Evolutionary conservation across 2,113 vertebrate genomes (phyloP), one percentile per base, ranked within the genome.

Genomic region (Elachura formosa): DNA sequence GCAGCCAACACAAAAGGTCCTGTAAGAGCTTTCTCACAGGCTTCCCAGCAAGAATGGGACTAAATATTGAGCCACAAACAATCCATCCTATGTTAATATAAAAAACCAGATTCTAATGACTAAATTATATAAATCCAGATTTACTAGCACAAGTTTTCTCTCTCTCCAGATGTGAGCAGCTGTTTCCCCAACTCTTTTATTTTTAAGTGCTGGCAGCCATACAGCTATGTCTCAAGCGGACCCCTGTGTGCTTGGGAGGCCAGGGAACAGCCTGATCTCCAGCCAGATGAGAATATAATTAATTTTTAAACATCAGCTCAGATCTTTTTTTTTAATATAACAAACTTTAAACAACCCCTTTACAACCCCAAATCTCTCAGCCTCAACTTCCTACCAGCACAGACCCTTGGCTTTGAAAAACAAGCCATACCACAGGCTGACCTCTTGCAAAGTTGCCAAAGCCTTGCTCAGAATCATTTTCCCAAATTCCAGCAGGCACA

Each of bases 81-180:
- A 51, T 4, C 63, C 88, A 48, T 15, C 56, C 49, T 51, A 26
- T 13, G 8, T 63, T 62, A 59, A 67, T 34, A 74, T 29, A 58
- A 61, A 77, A 75, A 76, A 38, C 7, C 14, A 74, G 41, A 33
- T 67, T 73, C 68, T 71, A 75, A 67, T n/a, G 40, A 90, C 51
- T n/a, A 40, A 90, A 4, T 33, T 14, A 63, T 59, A 68, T 12
- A 67, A 89, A 76, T 15, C 5, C 28, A 94, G 66, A 72, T 92
- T 82, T 69, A 28, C 45, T 66, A 85, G 58, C 40, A 29, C 51
- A 72, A 84, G 29, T 73, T 45, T 20, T 36, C 23, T 49, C 38
- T 48, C 72, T 43, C 55, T 76, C 88, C 91, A 96, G 91, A 91
- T 86, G 75, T 66, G 40, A 89, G 38, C 84, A 93, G 96, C 86